A percentile compares a stretch with the other conserved stretches of the same genome.
Evolutionary conservation across 1,140 invertebrate genomes (phyloP).

Genomic region (Samia ricini): DNA sequence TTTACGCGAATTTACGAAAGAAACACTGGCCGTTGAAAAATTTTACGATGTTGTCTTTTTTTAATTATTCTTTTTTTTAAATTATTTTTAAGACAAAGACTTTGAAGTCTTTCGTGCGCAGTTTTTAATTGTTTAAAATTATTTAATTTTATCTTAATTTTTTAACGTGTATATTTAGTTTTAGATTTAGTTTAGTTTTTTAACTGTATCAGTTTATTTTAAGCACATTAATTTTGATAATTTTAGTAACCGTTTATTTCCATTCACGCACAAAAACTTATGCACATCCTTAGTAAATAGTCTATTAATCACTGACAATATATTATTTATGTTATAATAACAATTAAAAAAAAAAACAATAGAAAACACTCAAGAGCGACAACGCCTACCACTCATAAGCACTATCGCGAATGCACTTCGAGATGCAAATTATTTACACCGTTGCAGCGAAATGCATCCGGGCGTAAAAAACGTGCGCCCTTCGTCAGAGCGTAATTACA

Average conservation of each 20-base stretch:
- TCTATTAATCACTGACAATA: neutral
- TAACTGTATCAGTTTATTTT: neutral
- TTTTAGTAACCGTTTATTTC: neutral
- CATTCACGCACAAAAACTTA: neutral
- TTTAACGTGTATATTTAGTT: neutral
- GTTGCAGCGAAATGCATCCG: constrained; percentile 56
- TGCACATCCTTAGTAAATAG: neutral
- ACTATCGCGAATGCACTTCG: constrained; percentile 51
- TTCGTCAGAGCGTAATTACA: constrained; percentile 9
- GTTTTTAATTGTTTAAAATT: neutral
- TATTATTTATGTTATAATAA: constrained; percentile 36
- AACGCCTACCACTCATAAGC: constrained; percentile 66
- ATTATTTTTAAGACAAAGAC: neutral
- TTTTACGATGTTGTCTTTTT: neutral
- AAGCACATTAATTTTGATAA: neutral
- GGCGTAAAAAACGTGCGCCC: neutral
- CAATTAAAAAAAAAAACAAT: constrained; percentile 44
- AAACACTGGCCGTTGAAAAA: too few species aligned
- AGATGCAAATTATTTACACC: constrained; percentile 69
- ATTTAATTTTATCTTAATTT: neutral
- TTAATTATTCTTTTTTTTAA: neutral
- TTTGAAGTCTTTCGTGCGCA: neutral
- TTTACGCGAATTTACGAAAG: constrained; percentile 28
- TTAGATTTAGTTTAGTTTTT: neutral
- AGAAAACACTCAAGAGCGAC: constrained; percentile 69